Conservation (phyloP, 2,888 invertebrate genomes). For the Dasypolia templi region DNA sequence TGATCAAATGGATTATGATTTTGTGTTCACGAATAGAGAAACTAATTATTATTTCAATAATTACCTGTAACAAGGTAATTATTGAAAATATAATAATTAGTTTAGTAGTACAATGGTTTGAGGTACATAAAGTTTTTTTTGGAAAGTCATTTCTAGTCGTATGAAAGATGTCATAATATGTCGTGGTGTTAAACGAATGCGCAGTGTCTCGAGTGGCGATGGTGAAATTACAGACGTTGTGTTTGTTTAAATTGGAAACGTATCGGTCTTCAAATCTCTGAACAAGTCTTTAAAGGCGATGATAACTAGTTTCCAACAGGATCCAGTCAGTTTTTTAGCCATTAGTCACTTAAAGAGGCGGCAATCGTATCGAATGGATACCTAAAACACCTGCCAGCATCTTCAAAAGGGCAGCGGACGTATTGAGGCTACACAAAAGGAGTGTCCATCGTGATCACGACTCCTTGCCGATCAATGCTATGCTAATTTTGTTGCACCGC, state of each 20-base stretch:
- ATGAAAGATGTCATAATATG: no score
- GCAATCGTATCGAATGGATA: background rate
- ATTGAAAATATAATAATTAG: no score
- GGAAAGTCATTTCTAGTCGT: no score
- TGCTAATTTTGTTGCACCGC: slow-evolving; percentile 42
- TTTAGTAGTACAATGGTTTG: no score
- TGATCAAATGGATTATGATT: background rate
- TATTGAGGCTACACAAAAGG: slow-evolving; percentile 43
- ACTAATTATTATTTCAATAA: no score
- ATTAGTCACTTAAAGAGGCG: slow-evolving; percentile 16
- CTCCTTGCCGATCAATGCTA: slow-evolving; percentile 23
- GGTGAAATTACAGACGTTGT: background rate
- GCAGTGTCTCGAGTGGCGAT: background rate
- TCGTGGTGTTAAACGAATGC: no score
- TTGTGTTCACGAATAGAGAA: no score
- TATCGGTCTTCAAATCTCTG: background rate
- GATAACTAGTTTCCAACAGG: background rate
- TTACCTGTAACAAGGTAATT: no score
- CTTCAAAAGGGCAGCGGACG: slow-evolving; percentile 51
- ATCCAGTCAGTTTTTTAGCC: background rate
- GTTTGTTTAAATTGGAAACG: background rate
- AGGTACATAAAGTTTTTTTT: no score
- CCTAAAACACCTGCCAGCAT: background rate
- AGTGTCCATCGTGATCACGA: slow-evolving; percentile 54
- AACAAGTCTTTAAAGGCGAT: background rate